Evolutionary conservation across 2,113 vertebrate species (phyloP).

Genomic region (Struthidea cinerea): DNA sequence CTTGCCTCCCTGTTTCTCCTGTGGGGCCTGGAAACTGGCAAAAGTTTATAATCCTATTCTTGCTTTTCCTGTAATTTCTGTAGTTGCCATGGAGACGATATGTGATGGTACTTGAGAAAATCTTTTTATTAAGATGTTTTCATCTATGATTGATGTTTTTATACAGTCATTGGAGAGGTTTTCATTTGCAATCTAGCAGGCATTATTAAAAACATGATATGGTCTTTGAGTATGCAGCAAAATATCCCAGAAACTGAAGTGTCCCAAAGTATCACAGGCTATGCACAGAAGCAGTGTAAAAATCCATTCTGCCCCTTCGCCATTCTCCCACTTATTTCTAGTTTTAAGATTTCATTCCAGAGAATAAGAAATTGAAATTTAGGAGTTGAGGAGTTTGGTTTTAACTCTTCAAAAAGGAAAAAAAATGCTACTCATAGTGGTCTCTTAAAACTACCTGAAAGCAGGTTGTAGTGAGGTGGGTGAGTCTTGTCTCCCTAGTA

Average conservation of each 20-base stretch:
- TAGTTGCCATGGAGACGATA: not conserved
- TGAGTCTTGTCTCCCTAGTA: not conserved
- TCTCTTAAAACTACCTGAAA: not conserved
- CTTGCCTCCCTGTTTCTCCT: not conserved
- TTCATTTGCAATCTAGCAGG: not conserved
- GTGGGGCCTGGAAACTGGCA: not conserved
- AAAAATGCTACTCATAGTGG: not conserved
- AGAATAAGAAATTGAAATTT: not conserved
- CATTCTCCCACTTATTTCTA: not conserved
- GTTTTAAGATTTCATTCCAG: not conserved
- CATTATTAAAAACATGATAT: not conserved
- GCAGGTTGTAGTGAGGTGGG: not conserved
- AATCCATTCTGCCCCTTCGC: not conserved
- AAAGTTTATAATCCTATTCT: not conserved
- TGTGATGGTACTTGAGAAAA: not conserved
- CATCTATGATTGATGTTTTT: not conserved
- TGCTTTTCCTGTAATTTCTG: not conserved
- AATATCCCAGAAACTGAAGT: not conserved
- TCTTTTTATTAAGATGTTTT: not conserved
- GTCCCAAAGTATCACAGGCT: not conserved
- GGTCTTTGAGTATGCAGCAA: not conserved
- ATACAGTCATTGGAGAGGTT: not conserved
- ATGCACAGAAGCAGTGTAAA: not conserved
- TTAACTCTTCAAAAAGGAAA: not conserved
- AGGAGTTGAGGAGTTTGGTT: not conserved